Evolutionary conservation across 2,113 vertebrate species (phyloP).

Genomic region (Dolichotis patagonum): DNA sequence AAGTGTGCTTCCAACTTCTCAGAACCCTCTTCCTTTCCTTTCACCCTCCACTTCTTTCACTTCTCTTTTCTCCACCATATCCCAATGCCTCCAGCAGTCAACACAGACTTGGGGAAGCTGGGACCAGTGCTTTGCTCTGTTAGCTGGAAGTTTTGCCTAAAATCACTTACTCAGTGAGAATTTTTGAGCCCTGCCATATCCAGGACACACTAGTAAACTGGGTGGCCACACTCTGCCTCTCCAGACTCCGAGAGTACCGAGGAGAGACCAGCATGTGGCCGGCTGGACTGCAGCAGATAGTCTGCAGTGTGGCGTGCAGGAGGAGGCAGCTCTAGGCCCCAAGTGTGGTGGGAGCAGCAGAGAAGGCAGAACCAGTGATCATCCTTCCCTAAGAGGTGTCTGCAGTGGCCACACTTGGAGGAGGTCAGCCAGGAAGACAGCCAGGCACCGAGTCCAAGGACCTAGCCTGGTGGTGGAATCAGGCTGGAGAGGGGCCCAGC

Average conservation of each 20-base stretch:
- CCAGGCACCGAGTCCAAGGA: not conserved
- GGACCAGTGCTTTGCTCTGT: not conserved
- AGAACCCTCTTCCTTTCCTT: not conserved
- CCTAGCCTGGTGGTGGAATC: not conserved
- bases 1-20: not conserved
- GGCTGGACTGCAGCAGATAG: not conserved
- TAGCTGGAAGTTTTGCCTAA: not conserved
- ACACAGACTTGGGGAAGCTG: too few relatives aligned
- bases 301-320: too few relatives aligned
- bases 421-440: not conserved
- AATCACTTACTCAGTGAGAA: too few relatives aligned
- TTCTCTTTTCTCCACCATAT: not conserved
- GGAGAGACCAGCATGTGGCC: not conserved
- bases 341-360: not conserved
- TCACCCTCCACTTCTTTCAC: not conserved
- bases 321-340: not conserved
- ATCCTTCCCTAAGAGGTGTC: not conserved
- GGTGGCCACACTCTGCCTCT: not conserved
- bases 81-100: not conserved
- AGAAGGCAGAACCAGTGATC: rapidly evolving
- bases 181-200: not conserved
- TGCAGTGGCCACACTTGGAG: too few relatives aligned
- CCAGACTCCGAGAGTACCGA: not conserved
- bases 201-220: not conserved
- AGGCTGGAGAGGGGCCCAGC: rapidly evolving